A percentile compares a stretch with the other conserved stretches of the same genome.
Conservation (phyloP, 2,113 vertebrate species). For the Vidua macroura region DNA sequence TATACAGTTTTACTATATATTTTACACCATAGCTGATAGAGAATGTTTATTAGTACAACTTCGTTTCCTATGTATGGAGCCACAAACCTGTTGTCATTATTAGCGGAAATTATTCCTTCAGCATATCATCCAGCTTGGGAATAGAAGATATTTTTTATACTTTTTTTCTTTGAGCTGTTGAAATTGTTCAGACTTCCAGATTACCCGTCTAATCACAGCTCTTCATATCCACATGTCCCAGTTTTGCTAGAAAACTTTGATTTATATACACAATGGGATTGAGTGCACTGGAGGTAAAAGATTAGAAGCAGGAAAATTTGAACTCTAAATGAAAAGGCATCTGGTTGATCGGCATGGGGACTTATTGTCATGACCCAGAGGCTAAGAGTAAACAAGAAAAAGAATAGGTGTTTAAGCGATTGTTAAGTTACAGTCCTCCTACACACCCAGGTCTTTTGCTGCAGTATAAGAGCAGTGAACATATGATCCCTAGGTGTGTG, state of each 20-base stretch:
- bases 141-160: background rate
- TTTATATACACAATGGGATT: background rate
- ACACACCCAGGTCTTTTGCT: background rate
- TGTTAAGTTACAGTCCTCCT: background rate
- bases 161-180: background rate
- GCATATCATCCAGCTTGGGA: rapidly evolving
- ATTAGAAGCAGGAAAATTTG: background rate
- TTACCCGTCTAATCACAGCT: background rate
- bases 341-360: background rate
- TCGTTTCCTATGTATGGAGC: background rate
- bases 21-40: background rate
- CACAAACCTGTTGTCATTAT: background rate
- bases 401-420: background rate
- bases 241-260: background rate
- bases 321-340: background rate
- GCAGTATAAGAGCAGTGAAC: background rate
- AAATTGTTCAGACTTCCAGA: background rate
- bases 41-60: background rate
- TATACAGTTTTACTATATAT: background rate
- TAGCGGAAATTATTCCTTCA: background rate
- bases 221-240: background rate
- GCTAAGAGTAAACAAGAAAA: background rate
- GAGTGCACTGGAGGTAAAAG: background rate
- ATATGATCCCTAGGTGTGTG: rapidly evolving
- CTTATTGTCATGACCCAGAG: background rate